Percentiles rank a stretch among this genome's conserved stretches.
phyloP scores from a whole-genome alignment of 2,797 vertebrate genomes.

The Agapornis canus region DNA sequence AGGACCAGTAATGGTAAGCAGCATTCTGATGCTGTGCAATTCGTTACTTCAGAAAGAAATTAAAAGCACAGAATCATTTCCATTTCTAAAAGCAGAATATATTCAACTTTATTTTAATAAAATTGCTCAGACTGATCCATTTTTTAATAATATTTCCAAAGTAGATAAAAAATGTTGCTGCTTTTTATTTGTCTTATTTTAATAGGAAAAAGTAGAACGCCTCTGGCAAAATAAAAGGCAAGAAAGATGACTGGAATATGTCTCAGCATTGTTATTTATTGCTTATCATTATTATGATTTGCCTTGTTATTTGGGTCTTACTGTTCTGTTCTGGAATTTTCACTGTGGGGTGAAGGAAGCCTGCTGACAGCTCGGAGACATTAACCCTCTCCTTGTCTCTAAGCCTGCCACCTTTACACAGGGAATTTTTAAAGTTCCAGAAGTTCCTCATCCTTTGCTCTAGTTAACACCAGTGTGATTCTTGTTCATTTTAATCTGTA shows the following conservation, averaged over 20 bases:
- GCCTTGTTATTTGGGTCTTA: conserved; percentile 14
- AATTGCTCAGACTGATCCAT: not conserved
- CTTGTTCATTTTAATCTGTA: not conserved
- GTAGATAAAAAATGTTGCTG: not conserved
- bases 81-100: conserved; percentile 32
- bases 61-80: conserved; percentile 63
- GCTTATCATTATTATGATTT: conserved; percentile 50
- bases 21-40: conserved; percentile 60
- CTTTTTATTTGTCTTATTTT: conserved; percentile 66
- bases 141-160: conserved; percentile 17
- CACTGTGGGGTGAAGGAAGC: not conserved
- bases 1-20: conserved; percentile 74
- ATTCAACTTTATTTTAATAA: conserved; percentile 56
- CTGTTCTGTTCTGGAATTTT: conserved; percentile 56
- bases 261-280: conserved; percentile 42
- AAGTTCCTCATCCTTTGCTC: not conserved
- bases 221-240: conserved; percentile 44
- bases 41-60: conserved; percentile 72
- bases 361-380: conserved; percentile 11
- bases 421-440: not conserved
- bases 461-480: not conserved
- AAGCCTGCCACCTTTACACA: not conserved
- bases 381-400: conserved; percentile 28
- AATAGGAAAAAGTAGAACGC: conserved; percentile 6
- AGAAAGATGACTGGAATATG: not conserved